Base-by-base conservation (phyloP, 2,797 vertebrate genomes). In the Choloepus didactylus region DNA sequence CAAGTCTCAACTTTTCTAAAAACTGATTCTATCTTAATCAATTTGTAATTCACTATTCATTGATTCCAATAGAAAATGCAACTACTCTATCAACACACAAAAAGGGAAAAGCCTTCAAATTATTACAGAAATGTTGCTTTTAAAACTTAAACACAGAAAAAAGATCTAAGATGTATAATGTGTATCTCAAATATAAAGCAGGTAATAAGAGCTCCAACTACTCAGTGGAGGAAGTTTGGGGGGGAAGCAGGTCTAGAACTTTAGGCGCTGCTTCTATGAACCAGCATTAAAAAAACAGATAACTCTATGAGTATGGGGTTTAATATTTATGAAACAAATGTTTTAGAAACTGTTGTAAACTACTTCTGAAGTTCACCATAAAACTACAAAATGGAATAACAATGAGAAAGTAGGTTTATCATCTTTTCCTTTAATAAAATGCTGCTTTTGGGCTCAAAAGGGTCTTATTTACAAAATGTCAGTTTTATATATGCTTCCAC, bases 91-190 rank as follows among this genome's bases (percentile, higher is more conserved):
- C 15, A 16, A 87, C 41, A 87, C 25, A 91, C 81, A 85, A 23
- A 95, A 79, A 82, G 70, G 70, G 25, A 89, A 86, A 81, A 21
- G 73, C 31, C 86, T 89, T 81, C 23, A 25, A 81, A 44, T 77
- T 31, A 81, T n/a, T 70, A 94, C 27, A 93, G 31, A 84, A 80
- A 49, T 66, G 72, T 87, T 41, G 67, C 44, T 64, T 87, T 94
- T 44, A 76, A 94, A 94, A 93, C 35, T 70, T 66, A 81, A 87
- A 66, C 62, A 89, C 82, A 72, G 54, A 94, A 96, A 96, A 93
- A 12, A 66, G 23, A 93, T 44, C 54, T 84, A 90, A 96, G 76
- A 59, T 75, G 25, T 38, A 35, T 23, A 60, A 56, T 18, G 88
- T 25, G 4, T 79, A 35, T 51, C 86, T 91, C 23, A 77, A 91